Conservation (phyloP, 2,888 invertebrate genomes). For the Microctonus hyperodae region DNA sequence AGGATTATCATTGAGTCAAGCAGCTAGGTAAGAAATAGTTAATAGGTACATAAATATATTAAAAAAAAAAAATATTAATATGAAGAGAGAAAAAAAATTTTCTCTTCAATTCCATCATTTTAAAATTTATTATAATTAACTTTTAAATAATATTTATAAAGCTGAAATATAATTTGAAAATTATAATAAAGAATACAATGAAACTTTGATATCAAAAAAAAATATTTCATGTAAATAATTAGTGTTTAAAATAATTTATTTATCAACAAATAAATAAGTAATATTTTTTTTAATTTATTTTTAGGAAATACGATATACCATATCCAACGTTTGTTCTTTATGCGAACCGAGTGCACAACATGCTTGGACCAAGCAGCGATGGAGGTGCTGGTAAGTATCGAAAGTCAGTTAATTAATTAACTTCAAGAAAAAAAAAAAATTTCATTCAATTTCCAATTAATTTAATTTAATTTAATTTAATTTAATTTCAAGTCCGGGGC, state of each 20-base stretch:
- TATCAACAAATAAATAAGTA: no score
- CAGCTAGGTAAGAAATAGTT: constrained; percentile 68
- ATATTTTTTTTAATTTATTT: constrained; percentile 38
- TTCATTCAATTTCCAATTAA: background rate
- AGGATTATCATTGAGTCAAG: constrained; percentile 87
- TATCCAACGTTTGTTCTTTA: constrained; percentile 94
- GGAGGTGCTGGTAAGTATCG: constrained; percentile 81
- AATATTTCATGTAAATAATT: no score
- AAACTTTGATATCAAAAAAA: no score
- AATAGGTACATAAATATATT: constrained; percentile 6
- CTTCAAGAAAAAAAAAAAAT: background rate
- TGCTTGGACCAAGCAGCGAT: constrained; percentile 91
- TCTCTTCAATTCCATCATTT: no score
- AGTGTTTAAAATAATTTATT: no score
- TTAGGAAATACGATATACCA: constrained; percentile 90
- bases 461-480: background rate
- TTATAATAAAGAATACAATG: no score
- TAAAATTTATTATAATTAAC: no score
- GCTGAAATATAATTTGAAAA: no score
- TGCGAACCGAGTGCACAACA: constrained; percentile 92
- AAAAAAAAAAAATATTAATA: no score
- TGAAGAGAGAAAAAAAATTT: no score
- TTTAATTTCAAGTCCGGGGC: background rate
- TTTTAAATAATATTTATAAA: no score
- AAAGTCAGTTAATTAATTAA: background rate